Evolutionary conservation across 2,797 vertebrate genomes (phyloP).

Genomic region (Megalops cyprinoides): DNA sequence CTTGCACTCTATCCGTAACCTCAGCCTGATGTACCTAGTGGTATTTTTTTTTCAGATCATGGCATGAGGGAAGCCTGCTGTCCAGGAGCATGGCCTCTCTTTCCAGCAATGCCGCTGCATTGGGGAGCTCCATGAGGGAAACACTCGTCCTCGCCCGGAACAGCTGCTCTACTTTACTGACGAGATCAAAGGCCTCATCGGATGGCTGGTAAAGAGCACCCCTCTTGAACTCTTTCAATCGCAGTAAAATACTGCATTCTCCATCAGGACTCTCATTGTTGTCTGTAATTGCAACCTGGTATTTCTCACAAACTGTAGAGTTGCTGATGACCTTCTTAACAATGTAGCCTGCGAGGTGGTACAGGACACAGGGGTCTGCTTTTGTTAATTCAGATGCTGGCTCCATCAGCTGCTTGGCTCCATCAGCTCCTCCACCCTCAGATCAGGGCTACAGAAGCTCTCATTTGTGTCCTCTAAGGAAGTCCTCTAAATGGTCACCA

Average conservation of each 20-base stretch:
- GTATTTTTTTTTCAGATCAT: conserved; percentile 17
- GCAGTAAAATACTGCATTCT: conserved; percentile 4
- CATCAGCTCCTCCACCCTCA: conserved; percentile 33
- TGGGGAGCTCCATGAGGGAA: too few species aligned
- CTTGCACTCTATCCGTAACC: background rate
- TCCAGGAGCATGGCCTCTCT: too few species aligned
- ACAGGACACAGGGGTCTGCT: conserved; percentile 29
- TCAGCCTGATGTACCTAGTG: conserved; percentile 10
- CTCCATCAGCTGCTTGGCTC: too few species aligned
- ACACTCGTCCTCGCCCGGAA: too few species aligned
- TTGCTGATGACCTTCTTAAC: conserved; percentile 2
- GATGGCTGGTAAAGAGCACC: too few species aligned
- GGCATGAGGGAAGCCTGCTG: background rate
- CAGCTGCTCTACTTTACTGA: too few species aligned
- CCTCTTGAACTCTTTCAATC: too few species aligned
- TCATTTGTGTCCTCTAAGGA: conserved; percentile 21
- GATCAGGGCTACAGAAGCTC: background rate
- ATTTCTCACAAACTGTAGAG: background rate
- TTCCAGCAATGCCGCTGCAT: too few species aligned
- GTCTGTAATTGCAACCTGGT: background rate
- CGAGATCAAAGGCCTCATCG: too few species aligned
- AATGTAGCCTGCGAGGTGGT: conserved; percentile 34
- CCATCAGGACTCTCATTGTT: background rate
- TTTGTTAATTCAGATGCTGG: conserved; percentile 23
- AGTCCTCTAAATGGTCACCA: conserved; percentile 34